Conservation (phyloP, 2,797 vertebrate genomes). For the Poeciliopsis infans region DNA sequence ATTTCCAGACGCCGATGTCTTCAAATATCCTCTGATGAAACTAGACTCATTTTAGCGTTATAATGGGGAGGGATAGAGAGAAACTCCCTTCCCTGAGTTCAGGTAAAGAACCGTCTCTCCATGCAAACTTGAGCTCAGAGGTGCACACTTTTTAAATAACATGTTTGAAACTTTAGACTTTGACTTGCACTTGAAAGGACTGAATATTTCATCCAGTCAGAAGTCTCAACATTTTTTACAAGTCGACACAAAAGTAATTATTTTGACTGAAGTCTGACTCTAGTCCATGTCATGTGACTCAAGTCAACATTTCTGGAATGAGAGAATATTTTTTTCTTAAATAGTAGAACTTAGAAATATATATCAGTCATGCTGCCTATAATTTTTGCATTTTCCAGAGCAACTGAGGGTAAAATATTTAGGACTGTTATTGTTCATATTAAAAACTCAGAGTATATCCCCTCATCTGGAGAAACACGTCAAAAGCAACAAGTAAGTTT, state of each 20-base stretch:
- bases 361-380: neutral
- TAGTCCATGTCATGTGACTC: too few relatives aligned
- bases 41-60: neutral
- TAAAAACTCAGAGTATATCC: neutral
- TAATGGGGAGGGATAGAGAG: neutral
- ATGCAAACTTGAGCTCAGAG: neutral
- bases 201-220: too few relatives aligned
- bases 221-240: too few relatives aligned
- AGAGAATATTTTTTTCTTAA: neutral
- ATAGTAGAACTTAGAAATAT: neutral
- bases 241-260: too few relatives aligned
- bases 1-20: neutral
- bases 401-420: neutral
- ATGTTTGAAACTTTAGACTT: too few relatives aligned
- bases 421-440: neutral
- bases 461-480: neutral
- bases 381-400: neutral
- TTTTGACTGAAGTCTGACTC: too few relatives aligned
- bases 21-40: neutral
- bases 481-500: neutral
- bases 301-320: too few relatives aligned
- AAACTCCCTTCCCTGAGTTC: neutral
- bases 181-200: too few relatives aligned
- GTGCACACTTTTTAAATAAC: too few relatives aligned
- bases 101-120: neutral